Base-by-base conservation (phyloP, 2,797 vertebrate genomes). In the Rhadinocentrus ornatus region DNA sequence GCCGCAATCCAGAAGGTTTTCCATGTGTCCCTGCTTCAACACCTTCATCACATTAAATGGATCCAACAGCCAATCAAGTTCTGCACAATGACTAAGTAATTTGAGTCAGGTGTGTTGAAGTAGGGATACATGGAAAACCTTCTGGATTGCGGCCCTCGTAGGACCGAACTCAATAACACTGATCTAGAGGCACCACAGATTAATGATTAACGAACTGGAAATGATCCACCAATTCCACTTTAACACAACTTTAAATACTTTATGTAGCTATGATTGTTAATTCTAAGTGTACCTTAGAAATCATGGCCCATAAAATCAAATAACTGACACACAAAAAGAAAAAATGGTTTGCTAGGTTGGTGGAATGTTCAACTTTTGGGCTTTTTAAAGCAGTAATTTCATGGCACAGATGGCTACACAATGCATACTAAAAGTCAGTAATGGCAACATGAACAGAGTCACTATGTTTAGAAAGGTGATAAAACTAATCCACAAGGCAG, bases 271-370 rank as follows among this genome's bases (percentile, higher is more conserved):
- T 41, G 27, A 34, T 27, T 12, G 15, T 61, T 55, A 3, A 81
- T 73, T 71, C 34, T 54, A 13, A 69, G 53, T 59, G 55, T 32
- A 34, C 20, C 29, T 60, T 55, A 0, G 29, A 56, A 20, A 61
- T 66, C 63, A 73, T 71, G 70, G 53, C 27, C 57, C 27, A 2
- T 20, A 55, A 22, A 16, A 11, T 46, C 8, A 26, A 58, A 18
- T 20, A 46, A 46, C 5, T 48, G 1, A 58, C 24, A 0, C 32
- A 54, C 26, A n/a, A 15, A 2, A 26, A 52, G 4, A 52, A 52
- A 53, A 15, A 53, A 9, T 15, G 24, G 12, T 53, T 53, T 27
- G 50, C 2, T 13, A 22, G 24, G 50, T 15, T 53, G 24, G 50
- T 53, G 13, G 13, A 6, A 26, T 53, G 50, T 22, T 27, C 12